These are phyloP conservation scores for Pocillopora verrucosa DNA, from an alignment of 64 coral and sea anemone genomes.

Conservation along the genomic window DNA sequence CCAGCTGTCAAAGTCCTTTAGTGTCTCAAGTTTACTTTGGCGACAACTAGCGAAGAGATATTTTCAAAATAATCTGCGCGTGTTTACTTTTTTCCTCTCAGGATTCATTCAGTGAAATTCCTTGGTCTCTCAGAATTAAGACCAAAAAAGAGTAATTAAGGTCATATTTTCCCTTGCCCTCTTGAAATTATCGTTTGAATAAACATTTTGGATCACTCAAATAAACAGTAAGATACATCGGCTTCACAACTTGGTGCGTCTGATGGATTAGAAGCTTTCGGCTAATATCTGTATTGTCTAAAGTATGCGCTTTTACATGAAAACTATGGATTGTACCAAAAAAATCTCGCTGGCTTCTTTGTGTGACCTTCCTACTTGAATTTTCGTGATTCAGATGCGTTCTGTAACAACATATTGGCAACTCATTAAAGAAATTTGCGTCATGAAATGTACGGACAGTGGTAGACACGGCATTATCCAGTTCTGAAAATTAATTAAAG, in stretches of 20 bases:
- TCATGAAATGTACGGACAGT: not conserved
- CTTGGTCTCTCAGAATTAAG: not conserved
- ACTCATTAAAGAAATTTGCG: not conserved
- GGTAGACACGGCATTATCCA: not conserved
- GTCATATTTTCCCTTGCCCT: constrained; percentile 16
- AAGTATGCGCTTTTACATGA: too few species aligned
- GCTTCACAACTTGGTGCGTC: not conserved
- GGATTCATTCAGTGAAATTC: constrained; percentile 11
- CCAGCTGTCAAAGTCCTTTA: not conserved
- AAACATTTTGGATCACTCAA: not conserved
- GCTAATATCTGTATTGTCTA: too few species aligned
- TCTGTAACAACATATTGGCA: not conserved
- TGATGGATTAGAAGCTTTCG: not conserved
- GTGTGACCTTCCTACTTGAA: not conserved
- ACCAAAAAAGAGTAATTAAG: not conserved
- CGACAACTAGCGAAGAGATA: not conserved
- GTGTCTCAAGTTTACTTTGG: not conserved
- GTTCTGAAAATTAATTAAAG: not conserved
- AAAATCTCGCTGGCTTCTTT: not conserved
- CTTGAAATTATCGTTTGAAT: constrained; percentile 14
- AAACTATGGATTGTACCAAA: not conserved
- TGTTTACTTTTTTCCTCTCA: not conserved
- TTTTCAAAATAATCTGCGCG: not conserved
- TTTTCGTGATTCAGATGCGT: not conserved
- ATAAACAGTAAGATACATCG: not conserved